Conservation (phyloP, 2,888 invertebrate genomes). For the Cybosia mesomella region DNA sequence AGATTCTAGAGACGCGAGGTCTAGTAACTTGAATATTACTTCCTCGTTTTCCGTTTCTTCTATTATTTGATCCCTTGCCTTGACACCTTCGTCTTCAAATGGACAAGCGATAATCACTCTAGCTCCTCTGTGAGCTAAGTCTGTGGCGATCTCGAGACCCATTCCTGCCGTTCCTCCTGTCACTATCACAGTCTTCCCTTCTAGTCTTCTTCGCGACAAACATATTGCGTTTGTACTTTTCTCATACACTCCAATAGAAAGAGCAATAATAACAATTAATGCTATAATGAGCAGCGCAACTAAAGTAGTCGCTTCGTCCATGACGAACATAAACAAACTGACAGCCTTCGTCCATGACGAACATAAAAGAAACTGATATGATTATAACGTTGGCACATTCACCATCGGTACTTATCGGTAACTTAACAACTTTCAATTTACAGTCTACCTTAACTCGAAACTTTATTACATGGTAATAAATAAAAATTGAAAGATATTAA, state of each 20-base stretch:
- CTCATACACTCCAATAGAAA: conserved; percentile 20
- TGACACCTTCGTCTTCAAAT: conserved; percentile 59
- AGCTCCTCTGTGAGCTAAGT: conserved; percentile 65
- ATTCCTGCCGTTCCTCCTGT: conserved; percentile 71
- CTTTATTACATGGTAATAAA: too few relatives aligned
- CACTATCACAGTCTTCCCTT: conserved; percentile 48
- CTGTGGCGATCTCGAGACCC: conserved; percentile 64
- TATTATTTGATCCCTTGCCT: conserved; percentile 85
- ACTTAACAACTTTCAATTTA: too few relatives aligned
- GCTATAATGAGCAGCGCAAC: background rate
- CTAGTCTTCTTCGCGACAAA: conserved; percentile 29
- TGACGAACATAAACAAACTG: background rate
- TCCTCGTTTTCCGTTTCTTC: conserved; percentile 88
- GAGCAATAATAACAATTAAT: conserved; percentile 5
- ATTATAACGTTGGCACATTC: background rate
- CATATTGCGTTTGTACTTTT: conserved; percentile 47
- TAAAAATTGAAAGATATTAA: too few relatives aligned
- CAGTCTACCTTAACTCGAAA: too few relatives aligned
- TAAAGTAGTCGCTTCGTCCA: background rate
- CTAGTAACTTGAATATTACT: conserved; percentile 89
- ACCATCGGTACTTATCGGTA: too few relatives aligned
- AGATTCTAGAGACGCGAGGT: conserved; percentile 90
- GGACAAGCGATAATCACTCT: conserved; percentile 69
- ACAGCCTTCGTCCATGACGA: too few relatives aligned
- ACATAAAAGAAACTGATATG: background rate